Percentiles rank a stretch among this genome's conserved stretches.
These are phyloP conservation scores for Chroicocephalus ridibundus DNA, from an alignment of 2,113 vertebrate species.

Conservation along the genomic window DNA sequence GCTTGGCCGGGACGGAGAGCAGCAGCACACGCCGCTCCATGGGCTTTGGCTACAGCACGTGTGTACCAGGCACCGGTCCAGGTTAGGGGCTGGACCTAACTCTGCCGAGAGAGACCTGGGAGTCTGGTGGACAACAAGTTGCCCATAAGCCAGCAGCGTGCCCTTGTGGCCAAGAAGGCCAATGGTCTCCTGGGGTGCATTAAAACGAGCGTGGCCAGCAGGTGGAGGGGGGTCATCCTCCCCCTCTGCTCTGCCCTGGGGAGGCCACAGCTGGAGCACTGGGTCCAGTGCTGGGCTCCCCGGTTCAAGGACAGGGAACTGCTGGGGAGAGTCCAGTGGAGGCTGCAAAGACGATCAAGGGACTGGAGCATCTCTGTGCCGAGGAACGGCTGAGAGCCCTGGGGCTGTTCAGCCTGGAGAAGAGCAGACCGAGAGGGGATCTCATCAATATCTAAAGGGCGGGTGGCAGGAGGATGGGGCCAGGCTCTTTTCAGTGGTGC, in stretches of 20 bases:
- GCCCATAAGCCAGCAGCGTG: neutral
- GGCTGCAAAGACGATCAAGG: neutral
- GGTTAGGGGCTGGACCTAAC: neutral
- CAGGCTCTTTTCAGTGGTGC: neutral
- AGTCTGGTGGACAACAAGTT: neutral
- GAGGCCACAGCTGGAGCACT: neutral
- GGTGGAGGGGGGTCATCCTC: neutral
- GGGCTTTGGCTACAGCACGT: accelerated
- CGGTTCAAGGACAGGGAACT: neutral
- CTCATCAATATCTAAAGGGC: neutral
- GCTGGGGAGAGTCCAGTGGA: neutral
- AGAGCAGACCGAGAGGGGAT: too few species aligned
- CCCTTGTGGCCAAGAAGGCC: neutral
- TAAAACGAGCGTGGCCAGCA: neutral
- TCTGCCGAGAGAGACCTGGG: neutral
- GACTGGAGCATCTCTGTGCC: neutral
- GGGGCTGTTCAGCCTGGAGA: too few species aligned
- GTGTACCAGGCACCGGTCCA: neutral
- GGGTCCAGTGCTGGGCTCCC: neutral
- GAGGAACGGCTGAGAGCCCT: neutral
- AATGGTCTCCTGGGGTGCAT: neutral
- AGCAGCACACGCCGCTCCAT: accelerated
- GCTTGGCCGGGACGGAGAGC: neutral
- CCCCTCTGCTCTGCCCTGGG: neutral
- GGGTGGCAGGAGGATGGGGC: neutral